Evolutionary conservation across 2,113 vertebrate species (phyloP), one percentile per base, ranked within the genome.

Genomic region (Phainopepla nitens): DNA sequence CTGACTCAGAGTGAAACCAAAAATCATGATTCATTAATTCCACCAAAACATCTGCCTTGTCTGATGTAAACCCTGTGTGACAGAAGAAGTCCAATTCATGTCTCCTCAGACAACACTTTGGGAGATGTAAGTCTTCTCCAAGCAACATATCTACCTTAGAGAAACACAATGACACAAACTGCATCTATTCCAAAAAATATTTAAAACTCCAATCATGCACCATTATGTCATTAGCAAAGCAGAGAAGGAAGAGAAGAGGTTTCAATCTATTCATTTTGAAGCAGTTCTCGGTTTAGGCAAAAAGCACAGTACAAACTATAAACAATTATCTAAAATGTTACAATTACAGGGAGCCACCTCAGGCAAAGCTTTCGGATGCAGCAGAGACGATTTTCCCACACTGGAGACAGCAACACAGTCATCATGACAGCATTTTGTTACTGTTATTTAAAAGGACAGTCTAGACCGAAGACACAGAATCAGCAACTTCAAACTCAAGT

Each of bases 391-490:
- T 72, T 92, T 29, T 33, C 51, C 54, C 39, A 41, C 45, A 47
- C 25, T 28, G 60, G 25, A 80, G 47, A 91, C 29, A 86, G 57
- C 22, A 82, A 50, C 19, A 9, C 35, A 42, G 61, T 10, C 89
- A 82, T 56, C 10, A 8, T 8, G 8, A 86, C 66, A 90, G 80
- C 54, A 57, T 35, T 89, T 33, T 3, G 5, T n/a, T 88, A 57
- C 51, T 82, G 50, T 92, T 79, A 94, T 92, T 91, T 89, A 87
- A 92, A 93, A 95, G 72, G 96, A 96, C 89, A 89, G 89, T 82
- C 92, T 91, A 94, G 76, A 87, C 82, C 15, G 3, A 89, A 94
- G 78, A 88, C 87, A 92, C 79, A 77, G 70, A 92, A 92, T 94
- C 85, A 93, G 93, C 94, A 96, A 90, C 77, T 91, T 68, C 49